These are phyloP conservation scores for Oreochromis grahami DNA, from an alignment of 2,797 vertebrate species.

Conservation along the genomic window DNA sequence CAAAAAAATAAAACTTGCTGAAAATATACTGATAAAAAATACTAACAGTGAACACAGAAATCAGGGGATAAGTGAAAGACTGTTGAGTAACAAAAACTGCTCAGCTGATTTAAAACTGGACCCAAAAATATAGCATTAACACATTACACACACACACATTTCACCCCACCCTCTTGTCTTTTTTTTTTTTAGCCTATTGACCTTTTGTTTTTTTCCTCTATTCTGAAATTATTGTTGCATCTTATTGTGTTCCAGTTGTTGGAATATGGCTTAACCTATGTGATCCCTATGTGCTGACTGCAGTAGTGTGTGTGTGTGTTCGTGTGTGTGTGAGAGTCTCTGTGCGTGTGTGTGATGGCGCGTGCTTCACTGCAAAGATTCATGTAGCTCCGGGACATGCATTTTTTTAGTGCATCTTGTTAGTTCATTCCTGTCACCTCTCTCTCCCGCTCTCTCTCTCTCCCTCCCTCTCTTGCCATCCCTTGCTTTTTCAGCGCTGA, in stretches of 20 bases:
- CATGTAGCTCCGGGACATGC: slow-evolving; percentile 76
- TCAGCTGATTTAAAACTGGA: not conserved
- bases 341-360: slow-evolving; percentile 25
- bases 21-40: not conserved
- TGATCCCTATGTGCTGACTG: slow-evolving; percentile 58
- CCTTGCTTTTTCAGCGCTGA: slow-evolving; percentile 27
- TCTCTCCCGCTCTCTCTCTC: slow-evolving; percentile 58
- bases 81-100: not conserved
- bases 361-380: slow-evolving; percentile 74
- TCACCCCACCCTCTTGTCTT: not conserved
- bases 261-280: slow-evolving; percentile 67
- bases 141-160: not conserved
- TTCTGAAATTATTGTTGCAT: slow-evolving; percentile 29
- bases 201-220: not conserved
- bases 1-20: not conserved
- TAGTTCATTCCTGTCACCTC: slow-evolving; percentile 80
- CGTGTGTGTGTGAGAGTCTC: slow-evolving; percentile 13
- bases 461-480: slow-evolving; percentile 43
- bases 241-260: slow-evolving; percentile 61
- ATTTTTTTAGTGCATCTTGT: slow-evolving; percentile 77
- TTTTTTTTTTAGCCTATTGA: not conserved
- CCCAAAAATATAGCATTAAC: not conserved
- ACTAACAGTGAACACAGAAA: not conserved
- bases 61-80: not conserved
- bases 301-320: slow-evolving; percentile 22